Evolutionary conservation across 2,888 invertebrate genomes (phyloP).

Genomic region (Tenthredo distinguenda): DNA sequence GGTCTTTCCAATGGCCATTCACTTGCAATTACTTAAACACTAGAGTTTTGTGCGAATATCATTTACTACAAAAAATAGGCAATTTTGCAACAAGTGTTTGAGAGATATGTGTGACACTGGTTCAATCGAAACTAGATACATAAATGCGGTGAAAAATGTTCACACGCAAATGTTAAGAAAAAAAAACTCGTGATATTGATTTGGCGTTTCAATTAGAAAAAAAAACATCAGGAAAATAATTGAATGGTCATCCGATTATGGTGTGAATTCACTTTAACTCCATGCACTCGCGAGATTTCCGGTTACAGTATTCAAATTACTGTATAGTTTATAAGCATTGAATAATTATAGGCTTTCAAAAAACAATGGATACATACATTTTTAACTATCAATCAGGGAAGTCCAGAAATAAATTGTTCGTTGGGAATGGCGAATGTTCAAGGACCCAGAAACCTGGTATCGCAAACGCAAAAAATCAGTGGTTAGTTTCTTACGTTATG

Average conservation of each 20-base stretch:
- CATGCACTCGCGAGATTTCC: neutral
- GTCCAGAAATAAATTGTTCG: neutral
- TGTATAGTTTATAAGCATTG: neutral
- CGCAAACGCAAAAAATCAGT: neutral
- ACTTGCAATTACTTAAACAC: neutral
- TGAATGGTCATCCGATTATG: neutral
- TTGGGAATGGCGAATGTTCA: constrained; percentile 5
- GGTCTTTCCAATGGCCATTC: neutral
- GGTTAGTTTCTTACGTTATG: neutral
- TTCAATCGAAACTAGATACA: neutral
- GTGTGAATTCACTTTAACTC: neutral
- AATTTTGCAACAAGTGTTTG: neutral
- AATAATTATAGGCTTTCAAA: neutral
- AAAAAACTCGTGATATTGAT: neutral
- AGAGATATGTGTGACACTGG: neutral
- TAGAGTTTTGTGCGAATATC: neutral
- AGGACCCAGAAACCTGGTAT: neutral
- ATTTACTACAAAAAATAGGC: neutral
- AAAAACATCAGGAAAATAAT: neutral
- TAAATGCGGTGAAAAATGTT: neutral
- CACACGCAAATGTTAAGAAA: neutral
- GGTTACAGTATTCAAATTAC: neutral
- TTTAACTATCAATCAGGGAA: neutral
- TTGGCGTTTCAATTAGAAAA: neutral
- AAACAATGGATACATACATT: neutral